Evolutionary conservation across 2,888 invertebrate genomes (phyloP).

Genomic region (Junonia oenone): DNA sequence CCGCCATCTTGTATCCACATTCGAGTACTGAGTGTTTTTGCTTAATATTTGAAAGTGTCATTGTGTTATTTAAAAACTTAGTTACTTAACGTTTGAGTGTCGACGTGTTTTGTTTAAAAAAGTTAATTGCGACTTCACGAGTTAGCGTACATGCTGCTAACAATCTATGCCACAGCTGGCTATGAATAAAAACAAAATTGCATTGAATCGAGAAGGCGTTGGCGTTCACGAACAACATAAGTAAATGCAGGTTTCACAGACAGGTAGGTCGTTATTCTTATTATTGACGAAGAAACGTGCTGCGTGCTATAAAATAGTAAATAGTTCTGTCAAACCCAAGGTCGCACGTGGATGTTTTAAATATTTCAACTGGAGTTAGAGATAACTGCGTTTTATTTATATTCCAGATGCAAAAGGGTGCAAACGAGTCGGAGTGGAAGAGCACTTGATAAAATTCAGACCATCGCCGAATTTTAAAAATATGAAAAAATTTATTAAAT

Average conservation of each 20-base stretch:
- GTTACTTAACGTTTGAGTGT: neutral
- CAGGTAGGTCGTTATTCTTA: conserved; percentile 27
- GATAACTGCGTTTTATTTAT: neutral
- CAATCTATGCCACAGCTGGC: conserved; percentile 12
- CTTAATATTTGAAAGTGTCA: neutral
- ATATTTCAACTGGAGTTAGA: neutral
- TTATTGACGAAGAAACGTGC: neutral
- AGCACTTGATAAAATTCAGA: conserved; percentile 46
- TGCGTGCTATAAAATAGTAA: neutral
- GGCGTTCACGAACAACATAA: conserved; percentile 14
- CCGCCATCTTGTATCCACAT: neutral
- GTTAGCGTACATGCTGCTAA: conserved; percentile 5
- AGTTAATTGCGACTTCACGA: neutral
- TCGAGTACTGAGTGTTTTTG: neutral
- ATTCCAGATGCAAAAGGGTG: conserved; percentile 29
- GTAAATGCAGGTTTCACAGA: conserved; percentile 37
- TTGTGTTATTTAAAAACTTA: neutral
- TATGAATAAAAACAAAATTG: conserved; percentile 17
- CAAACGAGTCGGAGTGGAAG: conserved; percentile 39
- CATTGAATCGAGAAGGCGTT: conserved; percentile 17
- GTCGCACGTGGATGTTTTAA: neutral
- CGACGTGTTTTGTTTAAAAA: neutral
- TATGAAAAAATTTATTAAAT: conserved; percentile 58
- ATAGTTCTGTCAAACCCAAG: neutral
- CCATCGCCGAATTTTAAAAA: conserved; percentile 57